Evolutionary conservation across 2,797 vertebrate species (phyloP), one percentile per base, ranked within the genome.

Genomic region (Trematomus bernacchii): DNA sequence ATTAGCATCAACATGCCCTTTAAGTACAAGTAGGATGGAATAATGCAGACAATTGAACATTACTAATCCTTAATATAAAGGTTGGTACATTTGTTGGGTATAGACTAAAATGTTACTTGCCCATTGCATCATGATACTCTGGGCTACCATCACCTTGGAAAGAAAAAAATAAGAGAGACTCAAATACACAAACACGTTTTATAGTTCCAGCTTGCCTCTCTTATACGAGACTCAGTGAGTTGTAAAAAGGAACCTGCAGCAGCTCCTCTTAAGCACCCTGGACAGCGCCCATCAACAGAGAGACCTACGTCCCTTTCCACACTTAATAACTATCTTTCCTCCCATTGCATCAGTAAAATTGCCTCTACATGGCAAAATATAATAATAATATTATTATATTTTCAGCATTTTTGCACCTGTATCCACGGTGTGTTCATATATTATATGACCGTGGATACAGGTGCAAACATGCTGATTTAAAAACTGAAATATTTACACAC

Each of bases 181-280:
- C 13, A 23, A 42, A 59, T 42, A 15, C 3, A 27, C 37, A 52
- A 48, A 37, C 30, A 48, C 15, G 3, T 21, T 46, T 13, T 4
- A 18, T 43, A 18, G 43, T 43, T 10, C 12, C 11, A 5, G 10
- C 37, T 54, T 4, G 33, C 10, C 0, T 3, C n/a, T 16, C 52
- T 21, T 3, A 61, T 3, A 57, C 42, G 21, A 46, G 27, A 68
- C 65, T 50, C 8, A 0, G 1, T 64, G 58, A 59, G 33, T 40
- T 7, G 16, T 59, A 23, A 10, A 48, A 12, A 47, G 15, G 43
- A 69, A 18, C 48, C 44, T 65, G 15, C 37, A 51, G 53, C 15
- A 40, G 53, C 15, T 6, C 0, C 21, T 3, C 50, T 87, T 60
- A 87, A 93, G 93, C 80, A 93, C 92, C 87, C 2, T 76, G 92